Base-by-base conservation (phyloP, 2,888 invertebrate species). In the Timema podura region DNA sequence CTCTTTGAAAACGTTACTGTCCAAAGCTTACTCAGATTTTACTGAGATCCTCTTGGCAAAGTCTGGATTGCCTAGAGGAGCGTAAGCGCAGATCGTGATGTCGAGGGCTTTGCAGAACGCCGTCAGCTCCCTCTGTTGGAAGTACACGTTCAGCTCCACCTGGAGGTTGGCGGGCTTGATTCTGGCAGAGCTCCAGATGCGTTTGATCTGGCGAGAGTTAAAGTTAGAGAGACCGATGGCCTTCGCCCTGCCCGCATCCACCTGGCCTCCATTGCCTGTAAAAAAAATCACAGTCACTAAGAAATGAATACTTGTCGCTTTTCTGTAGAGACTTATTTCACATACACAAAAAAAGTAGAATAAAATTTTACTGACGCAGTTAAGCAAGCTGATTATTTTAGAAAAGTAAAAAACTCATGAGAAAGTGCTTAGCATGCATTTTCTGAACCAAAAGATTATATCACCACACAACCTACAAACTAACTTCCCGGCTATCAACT, bases 151-250 rank as follows among this genome's bases (percentile, higher is more conserved):
- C 47, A 81, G 76, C 75, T 83, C 83, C 51, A 91, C 85, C 80
- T 89, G 84, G 70, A 89, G 78, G 80, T 82, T 83, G 67, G 88
- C 85, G 57, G 90, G 93, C 72, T 85, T 86, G 68, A 92, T 84
- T 68, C 81, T 83, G 5, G 87, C 85, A 61, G 83, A 83, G 46
- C 85, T 82, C 57, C 89, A 78, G 69, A 95, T 81, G 68, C 89
- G 84, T 67, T 84, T 82, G 70, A 95, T 85, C 82, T 96, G 96
- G 44, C 84, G 83, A 47, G 82, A 82, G 79, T 90, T 94, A 79
- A 93, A 89, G 80, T 96, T 96, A 0, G 95, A 96, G 5, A 96
- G 79, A 0, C 96, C 96, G 76, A 96, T 92, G 13, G 92, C 86
- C 76, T 88, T 91, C 0, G 90, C 83, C 45, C 88, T 83, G 0